A percentile compares a stretch with the other conserved stretches of the same genome.
These are phyloP conservation scores for Anser cygnoides DNA, from an alignment of 2,113 vertebrate species.

Conservation along the genomic window DNA sequence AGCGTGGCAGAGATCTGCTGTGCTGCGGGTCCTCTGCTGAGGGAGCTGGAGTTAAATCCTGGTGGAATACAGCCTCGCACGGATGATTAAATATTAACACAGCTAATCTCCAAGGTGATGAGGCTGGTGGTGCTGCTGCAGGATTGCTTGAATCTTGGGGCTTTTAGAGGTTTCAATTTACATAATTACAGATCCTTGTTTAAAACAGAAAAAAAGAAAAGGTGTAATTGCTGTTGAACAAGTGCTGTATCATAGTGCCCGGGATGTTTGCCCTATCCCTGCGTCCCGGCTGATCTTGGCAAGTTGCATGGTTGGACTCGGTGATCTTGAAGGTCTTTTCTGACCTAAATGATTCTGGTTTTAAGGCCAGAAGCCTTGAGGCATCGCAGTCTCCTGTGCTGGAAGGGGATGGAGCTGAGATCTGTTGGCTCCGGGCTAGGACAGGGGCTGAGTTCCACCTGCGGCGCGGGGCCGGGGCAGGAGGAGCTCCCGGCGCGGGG, in stretches of 20 bases:
- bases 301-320: neutral
- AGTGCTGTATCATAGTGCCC: fast-evolving
- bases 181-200: neutral
- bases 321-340: too few relatives aligned
- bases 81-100: neutral
- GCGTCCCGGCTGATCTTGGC: neutral
- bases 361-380: neutral
- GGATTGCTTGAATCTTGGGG: neutral
- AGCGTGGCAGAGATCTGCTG: neutral
- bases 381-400: neutral
- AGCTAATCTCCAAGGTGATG: neutral
- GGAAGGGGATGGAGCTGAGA: neutral
- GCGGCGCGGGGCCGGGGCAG: neutral
- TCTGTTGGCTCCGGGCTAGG: too few relatives aligned
- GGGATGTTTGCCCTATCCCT: neutral
- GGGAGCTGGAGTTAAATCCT: neutral
- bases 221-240: neutral
- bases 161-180: neutral
- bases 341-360: too few relatives aligned
- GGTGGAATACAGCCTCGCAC: fast-evolving
- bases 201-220: neutral
- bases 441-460: neutral
- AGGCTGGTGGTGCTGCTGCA: neutral
- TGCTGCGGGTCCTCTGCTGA: neutral
- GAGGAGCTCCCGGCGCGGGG: neutral